phyloP scores from a whole-genome alignment of 2,113 vertebrate genomes.

The Petrocephalus zakoni region DNA sequence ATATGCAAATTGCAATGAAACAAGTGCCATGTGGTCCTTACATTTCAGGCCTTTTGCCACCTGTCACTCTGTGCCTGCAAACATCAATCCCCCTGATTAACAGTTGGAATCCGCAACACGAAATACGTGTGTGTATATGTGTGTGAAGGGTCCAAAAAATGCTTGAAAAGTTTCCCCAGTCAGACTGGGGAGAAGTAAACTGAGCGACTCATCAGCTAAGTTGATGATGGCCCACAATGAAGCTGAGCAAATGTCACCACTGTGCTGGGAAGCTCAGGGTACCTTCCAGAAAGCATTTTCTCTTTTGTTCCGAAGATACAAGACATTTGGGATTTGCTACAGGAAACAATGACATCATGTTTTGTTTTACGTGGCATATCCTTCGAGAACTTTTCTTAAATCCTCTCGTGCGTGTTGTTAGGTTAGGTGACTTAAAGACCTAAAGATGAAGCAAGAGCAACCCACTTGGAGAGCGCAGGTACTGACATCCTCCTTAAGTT shows the following conservation, averaged over 20 bases:
- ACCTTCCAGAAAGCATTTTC: neutral
- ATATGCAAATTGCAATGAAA: conserved; percentile 22
- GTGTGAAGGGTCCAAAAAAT: neutral
- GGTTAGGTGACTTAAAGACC: neutral
- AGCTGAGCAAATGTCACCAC: neutral
- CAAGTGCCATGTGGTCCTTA: conserved; percentile 19
- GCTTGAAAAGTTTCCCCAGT: neutral
- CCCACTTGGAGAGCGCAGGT: neutral
- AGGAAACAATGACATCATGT: neutral
- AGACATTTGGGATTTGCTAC: neutral
- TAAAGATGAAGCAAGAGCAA: neutral
- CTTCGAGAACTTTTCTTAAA: neutral
- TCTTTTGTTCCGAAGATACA: neutral
- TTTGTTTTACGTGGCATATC: neutral
- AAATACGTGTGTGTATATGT: neutral
- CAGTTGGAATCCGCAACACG: conserved; percentile 7
- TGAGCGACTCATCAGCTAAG: neutral
- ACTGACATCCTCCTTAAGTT: neutral
- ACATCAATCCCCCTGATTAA: conserved; percentile 23
- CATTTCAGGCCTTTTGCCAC: conserved; percentile 20
- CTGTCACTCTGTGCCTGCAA: conserved; percentile 15
- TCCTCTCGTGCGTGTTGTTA: neutral
- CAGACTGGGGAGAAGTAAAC: neutral
- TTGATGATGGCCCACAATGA: neutral
- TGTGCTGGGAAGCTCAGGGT: neutral